A percentile compares a stretch with the other conserved stretches of the same genome.
Evolutionary conservation across 2,797 vertebrate species (phyloP).

Genomic region (Macrochelys suwanniensis): DNA sequence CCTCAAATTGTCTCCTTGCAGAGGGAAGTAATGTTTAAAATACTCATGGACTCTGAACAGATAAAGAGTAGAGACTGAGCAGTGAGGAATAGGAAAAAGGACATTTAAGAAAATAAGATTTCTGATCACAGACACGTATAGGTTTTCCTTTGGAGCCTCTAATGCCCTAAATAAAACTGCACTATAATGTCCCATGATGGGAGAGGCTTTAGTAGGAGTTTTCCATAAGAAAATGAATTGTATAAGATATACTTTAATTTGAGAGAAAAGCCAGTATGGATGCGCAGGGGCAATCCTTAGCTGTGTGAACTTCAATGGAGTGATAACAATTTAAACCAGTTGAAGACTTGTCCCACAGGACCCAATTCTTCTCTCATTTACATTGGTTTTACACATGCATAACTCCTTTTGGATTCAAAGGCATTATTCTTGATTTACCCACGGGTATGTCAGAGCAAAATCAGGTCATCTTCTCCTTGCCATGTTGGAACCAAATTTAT

Average conservation of each 20-base stretch:
- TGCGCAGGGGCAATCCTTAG: neutral
- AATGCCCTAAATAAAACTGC: neutral
- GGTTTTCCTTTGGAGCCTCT: neutral
- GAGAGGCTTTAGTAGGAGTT: neutral
- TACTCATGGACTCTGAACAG: neutral
- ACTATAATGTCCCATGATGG: neutral
- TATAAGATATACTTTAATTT: neutral
- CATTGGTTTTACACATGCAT: neutral
- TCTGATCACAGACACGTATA: neutral
- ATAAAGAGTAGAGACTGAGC: neutral
- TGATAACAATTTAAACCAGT: constrained; percentile 8
- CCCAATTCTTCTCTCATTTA: constrained; percentile 35
- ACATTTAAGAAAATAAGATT: neutral
- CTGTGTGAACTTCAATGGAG: neutral
- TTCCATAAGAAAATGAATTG: neutral
- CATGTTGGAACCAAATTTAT: neutral
- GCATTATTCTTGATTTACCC: neutral
- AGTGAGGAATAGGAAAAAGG: neutral
- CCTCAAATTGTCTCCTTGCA: neutral
- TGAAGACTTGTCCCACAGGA: neutral
- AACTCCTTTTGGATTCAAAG: constrained; percentile 19
- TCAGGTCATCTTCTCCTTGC: constrained; percentile 32
- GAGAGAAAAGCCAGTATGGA: neutral
- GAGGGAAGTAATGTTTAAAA: constrained; percentile 29
- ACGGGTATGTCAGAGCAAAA: neutral